Percentiles rank a stretch among this genome's conserved stretches.
Evolutionary conservation across 2,888 invertebrate species (phyloP).

Genomic region (Sepioteuthis lessoniana): DNA sequence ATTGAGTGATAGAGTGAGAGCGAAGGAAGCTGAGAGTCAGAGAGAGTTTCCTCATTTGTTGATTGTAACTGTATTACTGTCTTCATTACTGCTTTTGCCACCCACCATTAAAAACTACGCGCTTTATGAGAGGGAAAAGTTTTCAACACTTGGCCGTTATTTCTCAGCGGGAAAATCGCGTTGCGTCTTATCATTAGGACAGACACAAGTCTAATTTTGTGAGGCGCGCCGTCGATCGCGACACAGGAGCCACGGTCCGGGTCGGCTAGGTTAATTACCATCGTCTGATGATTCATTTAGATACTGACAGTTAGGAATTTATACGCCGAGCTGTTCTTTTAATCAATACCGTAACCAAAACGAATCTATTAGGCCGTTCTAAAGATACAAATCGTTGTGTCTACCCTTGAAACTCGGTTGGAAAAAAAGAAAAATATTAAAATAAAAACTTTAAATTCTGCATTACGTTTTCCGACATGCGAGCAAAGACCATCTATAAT

Average conservation of each 20-base stretch:
- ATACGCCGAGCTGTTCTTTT: not conserved
- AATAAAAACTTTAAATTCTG: not conserved
- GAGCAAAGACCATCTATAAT: too few relatives aligned
- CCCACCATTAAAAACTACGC: not conserved
- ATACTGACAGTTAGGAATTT: not conserved
- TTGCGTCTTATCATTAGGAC: not conserved
- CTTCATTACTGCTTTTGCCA: not conserved
- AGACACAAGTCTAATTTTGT: not conserved
- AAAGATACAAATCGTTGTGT: not conserved
- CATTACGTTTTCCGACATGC: too few relatives aligned
- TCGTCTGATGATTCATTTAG: slow-evolving; percentile 33
- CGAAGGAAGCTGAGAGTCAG: not conserved
- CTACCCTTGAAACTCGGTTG: not conserved
- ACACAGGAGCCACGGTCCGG: slow-evolving; percentile 14
- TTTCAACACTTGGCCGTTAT: not conserved
- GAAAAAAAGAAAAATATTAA: not conserved
- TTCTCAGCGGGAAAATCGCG: not conserved
- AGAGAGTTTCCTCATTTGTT: not conserved
- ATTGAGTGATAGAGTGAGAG: not conserved
- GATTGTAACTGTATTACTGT: not conserved
- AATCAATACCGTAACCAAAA: slow-evolving; percentile 17
- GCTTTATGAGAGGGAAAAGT: not conserved
- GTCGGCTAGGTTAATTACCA: slow-evolving; percentile 33
- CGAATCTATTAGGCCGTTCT: not conserved
- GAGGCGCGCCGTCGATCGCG: slow-evolving; percentile 18